A percentile compares a stretch with the other conserved stretches of the same genome.
phyloP scores from a whole-genome alignment of 2,888 invertebrate genomes.

The Eilema sororculum region DNA sequence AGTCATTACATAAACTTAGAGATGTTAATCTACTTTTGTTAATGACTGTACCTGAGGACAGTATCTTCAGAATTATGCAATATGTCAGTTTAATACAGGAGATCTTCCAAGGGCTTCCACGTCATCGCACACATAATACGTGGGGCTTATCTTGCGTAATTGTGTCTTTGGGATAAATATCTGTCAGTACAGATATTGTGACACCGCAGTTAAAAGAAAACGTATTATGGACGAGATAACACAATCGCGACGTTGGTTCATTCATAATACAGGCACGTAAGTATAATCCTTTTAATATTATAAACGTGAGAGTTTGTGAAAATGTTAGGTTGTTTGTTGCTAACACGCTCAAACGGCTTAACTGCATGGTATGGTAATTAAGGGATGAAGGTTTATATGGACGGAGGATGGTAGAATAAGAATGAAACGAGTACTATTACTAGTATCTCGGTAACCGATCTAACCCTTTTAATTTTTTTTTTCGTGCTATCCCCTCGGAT shows the following conservation, averaged over 20 bases:
- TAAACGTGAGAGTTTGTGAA: too few relatives aligned
- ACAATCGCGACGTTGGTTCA: not conserved
- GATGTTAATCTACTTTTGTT: not conserved
- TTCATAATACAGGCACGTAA: not conserved
- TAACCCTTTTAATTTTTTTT: too few relatives aligned
- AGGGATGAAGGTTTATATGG: not conserved
- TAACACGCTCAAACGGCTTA: too few relatives aligned
- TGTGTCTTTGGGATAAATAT: not conserved
- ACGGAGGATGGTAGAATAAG: too few relatives aligned
- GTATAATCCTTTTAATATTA: too few relatives aligned
- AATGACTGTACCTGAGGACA: not conserved
- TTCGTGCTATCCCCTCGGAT: too few relatives aligned
- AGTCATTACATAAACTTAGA: not conserved
- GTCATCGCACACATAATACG: not conserved
- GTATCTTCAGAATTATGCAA: slow-evolving; percentile 2
- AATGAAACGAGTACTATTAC: too few relatives aligned
- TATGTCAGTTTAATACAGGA: not conserved
- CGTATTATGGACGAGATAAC: not conserved
- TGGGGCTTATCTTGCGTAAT: not conserved
- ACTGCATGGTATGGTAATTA: too few relatives aligned
- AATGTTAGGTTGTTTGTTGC: too few relatives aligned
- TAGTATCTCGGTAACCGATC: not conserved
- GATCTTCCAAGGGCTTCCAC: slow-evolving; percentile 2
- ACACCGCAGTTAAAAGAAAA: not conserved
- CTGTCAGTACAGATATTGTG: slow-evolving; percentile 1